These are phyloP conservation scores for Gallinago media DNA, from an alignment of 2,113 vertebrate genomes.

Conservation along the genomic window DNA sequence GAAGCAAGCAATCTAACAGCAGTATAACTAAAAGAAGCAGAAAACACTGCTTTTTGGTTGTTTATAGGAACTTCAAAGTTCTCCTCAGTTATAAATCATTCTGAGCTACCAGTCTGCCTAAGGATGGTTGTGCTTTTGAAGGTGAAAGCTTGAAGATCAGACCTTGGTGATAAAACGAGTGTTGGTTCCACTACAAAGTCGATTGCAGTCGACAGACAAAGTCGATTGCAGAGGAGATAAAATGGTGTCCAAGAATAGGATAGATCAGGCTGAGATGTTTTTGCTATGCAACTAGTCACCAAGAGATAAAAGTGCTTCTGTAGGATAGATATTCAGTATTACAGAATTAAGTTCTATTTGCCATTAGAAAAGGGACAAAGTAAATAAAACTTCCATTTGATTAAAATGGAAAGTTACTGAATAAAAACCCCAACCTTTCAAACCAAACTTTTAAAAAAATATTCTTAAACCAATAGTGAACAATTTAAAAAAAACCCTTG, in stretches of 20 bases:
- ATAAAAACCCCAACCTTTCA: neutral
- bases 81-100: constrained; percentile 54
- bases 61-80: constrained; percentile 59
- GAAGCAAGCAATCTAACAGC: neutral
- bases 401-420: neutral
- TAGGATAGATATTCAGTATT: neutral
- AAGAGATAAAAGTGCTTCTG: constrained; percentile 6
- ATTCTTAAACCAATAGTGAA: constrained; percentile 14
- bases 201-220: neutral
- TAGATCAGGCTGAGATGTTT: constrained; percentile 20
- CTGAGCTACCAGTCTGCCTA: constrained; percentile 13
- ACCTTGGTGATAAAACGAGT: constrained; percentile 56
- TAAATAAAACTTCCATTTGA: neutral
- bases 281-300: neutral
- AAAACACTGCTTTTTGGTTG: neutral
- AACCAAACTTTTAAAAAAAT: neutral
- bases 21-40: neutral
- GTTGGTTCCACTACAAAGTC: constrained; percentile 34
- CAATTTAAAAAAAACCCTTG: neutral
- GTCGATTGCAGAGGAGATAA: constrained; percentile 33
- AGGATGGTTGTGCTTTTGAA: constrained; percentile 61
- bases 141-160: constrained; percentile 59
- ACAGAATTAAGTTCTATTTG: neutral
- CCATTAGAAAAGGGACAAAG: neutral
- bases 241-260: constrained; percentile 18